Conservation (phyloP, 2,113 vertebrate species). For the Clupea harengus region DNA sequence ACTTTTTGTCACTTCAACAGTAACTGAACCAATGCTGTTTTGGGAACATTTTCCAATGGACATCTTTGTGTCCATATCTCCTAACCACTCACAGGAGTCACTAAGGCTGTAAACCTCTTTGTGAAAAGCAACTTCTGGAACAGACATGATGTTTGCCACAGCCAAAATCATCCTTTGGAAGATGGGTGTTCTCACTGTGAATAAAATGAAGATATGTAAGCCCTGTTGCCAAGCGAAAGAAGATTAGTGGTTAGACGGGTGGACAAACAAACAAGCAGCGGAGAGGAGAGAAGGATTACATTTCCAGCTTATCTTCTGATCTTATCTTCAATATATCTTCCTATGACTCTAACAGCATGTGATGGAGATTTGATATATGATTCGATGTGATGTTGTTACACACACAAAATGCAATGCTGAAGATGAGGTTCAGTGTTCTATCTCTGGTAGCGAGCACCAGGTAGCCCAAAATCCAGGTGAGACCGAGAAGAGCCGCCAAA, state of each 20-base stretch:
- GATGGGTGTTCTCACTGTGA: slow-evolving; percentile 20
- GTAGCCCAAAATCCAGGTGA: slow-evolving; percentile 61
- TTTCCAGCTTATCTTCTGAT: background rate
- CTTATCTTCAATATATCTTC: background rate
- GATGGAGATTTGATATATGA: background rate
- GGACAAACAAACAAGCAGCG: background rate
- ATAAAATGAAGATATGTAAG: slow-evolving; percentile 37
- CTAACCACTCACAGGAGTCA: background rate
- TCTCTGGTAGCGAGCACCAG: slow-evolving; percentile 52
- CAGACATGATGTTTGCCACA: background rate
- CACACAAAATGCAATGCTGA: slow-evolving; percentile 62
- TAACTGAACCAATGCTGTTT: background rate
- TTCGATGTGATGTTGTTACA: slow-evolving; percentile 43
- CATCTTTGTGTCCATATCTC: background rate
- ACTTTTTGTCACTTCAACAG: too few species aligned
- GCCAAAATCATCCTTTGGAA: slow-evolving; percentile 5
- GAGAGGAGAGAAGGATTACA: background rate
- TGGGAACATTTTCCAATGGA: background rate
- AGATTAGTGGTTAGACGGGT: background rate
- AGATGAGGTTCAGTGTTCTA: slow-evolving; percentile 15
- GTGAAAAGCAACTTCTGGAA: background rate
- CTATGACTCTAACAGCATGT: background rate
- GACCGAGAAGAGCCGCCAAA: slow-evolving; percentile 47
- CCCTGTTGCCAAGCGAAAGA: background rate
- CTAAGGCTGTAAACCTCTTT: background rate